Conservation (phyloP, 2,797 vertebrate genomes). For the Potorous gilbertii region DNA sequence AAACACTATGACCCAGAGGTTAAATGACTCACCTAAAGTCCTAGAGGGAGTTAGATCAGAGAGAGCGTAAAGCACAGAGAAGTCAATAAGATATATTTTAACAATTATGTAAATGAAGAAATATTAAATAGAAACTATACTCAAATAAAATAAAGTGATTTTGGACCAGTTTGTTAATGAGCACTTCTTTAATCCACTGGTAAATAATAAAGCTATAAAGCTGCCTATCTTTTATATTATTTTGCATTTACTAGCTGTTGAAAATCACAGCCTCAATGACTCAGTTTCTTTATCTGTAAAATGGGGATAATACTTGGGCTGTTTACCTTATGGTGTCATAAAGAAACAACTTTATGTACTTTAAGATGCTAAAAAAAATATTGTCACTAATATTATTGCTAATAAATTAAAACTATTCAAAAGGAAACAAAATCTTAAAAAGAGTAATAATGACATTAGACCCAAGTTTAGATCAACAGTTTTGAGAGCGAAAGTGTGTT, state of each 20-base stretch:
- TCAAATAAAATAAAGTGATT: not conserved
- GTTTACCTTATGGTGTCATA: not conserved
- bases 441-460: not conserved
- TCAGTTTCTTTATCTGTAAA: not conserved
- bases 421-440: not conserved
- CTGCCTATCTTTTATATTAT: not conserved
- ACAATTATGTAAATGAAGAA: not conserved
- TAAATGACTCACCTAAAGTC: not conserved
- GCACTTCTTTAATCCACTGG: not conserved
- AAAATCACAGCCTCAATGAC: not conserved
- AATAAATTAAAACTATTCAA: not conserved
- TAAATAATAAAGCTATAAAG: not conserved
- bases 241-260: not conserved
- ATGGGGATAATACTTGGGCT: not conserved
- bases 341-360: not conserved
- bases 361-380: not conserved
- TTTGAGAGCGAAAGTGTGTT: not conserved
- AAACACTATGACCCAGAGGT: not conserved
- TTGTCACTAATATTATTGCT: not conserved
- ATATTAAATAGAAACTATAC: not conserved
- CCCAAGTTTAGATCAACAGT: not conserved
- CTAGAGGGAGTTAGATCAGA: not conserved
- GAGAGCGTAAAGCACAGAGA: not conserved
- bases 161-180: not conserved
- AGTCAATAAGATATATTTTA: not conserved